Evolutionary conservation across 2,797 vertebrate genomes (phyloP), one percentile per base, ranked within the genome.

Genomic region (Coluber constrictor): DNA sequence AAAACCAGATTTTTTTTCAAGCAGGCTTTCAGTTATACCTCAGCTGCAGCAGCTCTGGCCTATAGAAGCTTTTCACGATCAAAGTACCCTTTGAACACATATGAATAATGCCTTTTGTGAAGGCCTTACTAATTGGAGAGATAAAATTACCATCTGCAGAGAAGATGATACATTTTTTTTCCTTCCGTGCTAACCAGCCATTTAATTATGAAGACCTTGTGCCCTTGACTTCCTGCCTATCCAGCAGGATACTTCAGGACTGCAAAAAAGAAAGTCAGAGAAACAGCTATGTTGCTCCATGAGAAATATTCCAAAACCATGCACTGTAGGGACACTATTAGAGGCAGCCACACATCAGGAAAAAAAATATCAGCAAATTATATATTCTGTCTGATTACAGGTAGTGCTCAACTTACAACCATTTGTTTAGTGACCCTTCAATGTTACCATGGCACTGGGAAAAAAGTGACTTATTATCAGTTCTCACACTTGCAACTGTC

Each of bases 21-120:
- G 59, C 86, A 94, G 89, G 90, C 87, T 91, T 93, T 97, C 94
- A 95, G 0, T 25, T 79, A 93, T 96, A 94, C 93, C 0, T 0
- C 90, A 54, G 92, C 88, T 94, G 92, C 94, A 94, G 94, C 94
- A 95, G 94, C 23, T 57, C 79, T 91, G 93, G 90, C 92, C 91
- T 95, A 93, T 88, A 95, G 94, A 96, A 95, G 92, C 95, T 95
- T 96, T 96, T 96, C 94, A 95, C 91, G 94, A 94, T 97, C 86
- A 95, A 94, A 93, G 90, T 93, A 94, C 91, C 57, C 95, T 96
- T 96, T 94, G 94, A 83, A 88, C 87, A 94, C 93, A 95, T 95
- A 74, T 90, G 79, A 95, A 95, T 90, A 92, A 96, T 94, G 94
- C 94, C 94, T 95, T 93, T 93, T 90, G 92, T 92, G 60, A 90